Evolutionary conservation across 2,888 invertebrate genomes (phyloP), one percentile per base, ranked within the genome.

Genomic region (Mycalesis mineus): DNA sequence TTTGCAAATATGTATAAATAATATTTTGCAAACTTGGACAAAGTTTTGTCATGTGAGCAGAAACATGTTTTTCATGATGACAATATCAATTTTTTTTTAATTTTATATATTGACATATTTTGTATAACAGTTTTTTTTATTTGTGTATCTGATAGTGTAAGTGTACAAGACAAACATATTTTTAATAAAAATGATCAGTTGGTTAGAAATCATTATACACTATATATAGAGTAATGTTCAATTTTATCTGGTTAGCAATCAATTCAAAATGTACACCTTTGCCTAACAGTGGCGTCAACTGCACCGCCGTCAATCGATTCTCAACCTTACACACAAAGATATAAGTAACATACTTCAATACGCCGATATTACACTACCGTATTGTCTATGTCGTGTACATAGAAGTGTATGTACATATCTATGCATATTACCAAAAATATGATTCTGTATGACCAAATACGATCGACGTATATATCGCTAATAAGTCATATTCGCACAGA

Each of bases 331-430:
- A 8, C 0, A 5, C 13, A 61, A 58, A 15, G 0, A 0, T 8
- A 37, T 74, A 84, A 75, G 78, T 68, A 68, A 65, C 70, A 78
- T 65, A 74, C 70, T 82, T 58, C 65, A 74, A 71, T 72, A 68
- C 64, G 65, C 60, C 56, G 36, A 56, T 56, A 67, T 68, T 73
- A 69, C 63, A 73, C 69, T 74, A 74, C 71, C 68, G 72, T 76
- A 74, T 72, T 73, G 71, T 72, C 75, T 71, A 71, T 69, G 67
- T 68, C 62, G 55, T 65, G 65, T 65, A 64, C 72, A 77, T 79
- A 81, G 77, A 83, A 67, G 77, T 79, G 76, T 22, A 22, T 77
- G 73, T 82, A 80, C 76, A 79, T 78, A 78, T 68, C 68, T 72
- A 68, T 70, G 69, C 63, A 67, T 72, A 74, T 74, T 64, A 57